Percentiles rank a stretch among this genome's conserved stretches.
These are phyloP conservation scores for Sitobion miscanthi DNA, from an alignment of 1,140 invertebrate species.

Conservation along the genomic window DNA sequence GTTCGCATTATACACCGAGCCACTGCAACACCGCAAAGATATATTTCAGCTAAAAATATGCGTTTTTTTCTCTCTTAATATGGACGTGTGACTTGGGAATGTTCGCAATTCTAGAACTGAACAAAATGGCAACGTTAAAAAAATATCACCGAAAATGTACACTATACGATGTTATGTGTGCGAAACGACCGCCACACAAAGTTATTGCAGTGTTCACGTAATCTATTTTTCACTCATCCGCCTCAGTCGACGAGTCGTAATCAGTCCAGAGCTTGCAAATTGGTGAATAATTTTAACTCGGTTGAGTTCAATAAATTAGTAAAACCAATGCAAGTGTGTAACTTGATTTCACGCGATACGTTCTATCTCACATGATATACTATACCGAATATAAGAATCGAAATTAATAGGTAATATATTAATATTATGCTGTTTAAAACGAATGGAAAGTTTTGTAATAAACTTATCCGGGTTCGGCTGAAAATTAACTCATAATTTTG, in stretches of 20 bases:
- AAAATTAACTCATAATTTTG: background rate
- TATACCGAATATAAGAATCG: background rate
- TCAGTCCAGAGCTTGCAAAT: background rate
- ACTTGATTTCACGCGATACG: background rate
- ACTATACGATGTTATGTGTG: background rate
- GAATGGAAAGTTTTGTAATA: background rate
- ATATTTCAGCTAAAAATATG: background rate
- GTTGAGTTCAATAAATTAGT: background rate
- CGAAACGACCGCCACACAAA: background rate
- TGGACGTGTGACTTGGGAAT: background rate
- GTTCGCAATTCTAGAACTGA: background rate
- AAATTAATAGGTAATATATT: background rate
- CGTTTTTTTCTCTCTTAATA: background rate
- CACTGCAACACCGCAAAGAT: background rate
- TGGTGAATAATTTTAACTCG: background rate
- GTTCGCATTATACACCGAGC: background rate
- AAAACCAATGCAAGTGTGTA: background rate
- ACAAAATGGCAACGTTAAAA: background rate
- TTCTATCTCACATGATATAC: background rate
- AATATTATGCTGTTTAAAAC: background rate
- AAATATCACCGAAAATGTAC: background rate
- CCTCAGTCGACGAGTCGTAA: background rate
- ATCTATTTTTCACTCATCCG: background rate
- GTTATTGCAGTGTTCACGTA: background rate
- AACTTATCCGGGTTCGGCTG: background rate